Percentiles rank a stretch among this genome's conserved stretches.
Evolutionary conservation across 2,888 invertebrate species (phyloP).

Genomic region (Noctua fimbriata): DNA sequence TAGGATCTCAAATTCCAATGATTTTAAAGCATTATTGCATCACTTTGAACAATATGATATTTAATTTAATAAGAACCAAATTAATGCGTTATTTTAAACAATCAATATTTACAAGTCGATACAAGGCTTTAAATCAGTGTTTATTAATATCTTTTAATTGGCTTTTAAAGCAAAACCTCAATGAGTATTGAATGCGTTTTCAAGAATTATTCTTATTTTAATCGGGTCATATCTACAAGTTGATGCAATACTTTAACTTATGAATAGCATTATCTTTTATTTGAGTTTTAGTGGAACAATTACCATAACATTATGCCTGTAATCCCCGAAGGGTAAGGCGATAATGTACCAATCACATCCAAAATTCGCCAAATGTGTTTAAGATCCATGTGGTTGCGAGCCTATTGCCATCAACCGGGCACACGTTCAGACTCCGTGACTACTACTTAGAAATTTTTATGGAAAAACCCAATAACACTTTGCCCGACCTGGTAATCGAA

Average conservation of each 20-base stretch:
- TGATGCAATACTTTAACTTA: conserved; percentile 8
- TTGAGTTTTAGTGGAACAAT: background rate
- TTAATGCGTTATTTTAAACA: background rate
- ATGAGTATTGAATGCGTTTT: conserved; percentile 1
- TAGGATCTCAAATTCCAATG: background rate
- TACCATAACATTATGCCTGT: background rate
- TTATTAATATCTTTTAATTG: conserved; percentile 3
- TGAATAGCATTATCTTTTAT: background rate
- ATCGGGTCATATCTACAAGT: background rate
- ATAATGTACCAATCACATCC: background rate
- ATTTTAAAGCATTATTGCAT: background rate
- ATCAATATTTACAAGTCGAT: conserved; percentile 27
- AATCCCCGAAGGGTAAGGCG: no score
- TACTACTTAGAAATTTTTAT: background rate
- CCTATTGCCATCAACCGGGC: background rate
- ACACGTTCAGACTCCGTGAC: no score
- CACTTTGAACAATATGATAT: background rate
- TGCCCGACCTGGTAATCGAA: background rate
- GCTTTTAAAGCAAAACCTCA: background rate
- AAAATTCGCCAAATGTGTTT: background rate
- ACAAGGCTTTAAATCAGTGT: conserved; percentile 9
- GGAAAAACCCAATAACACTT: background rate
- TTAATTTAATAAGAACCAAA: background rate
- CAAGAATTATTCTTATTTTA: conserved; percentile 16
- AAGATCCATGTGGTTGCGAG: background rate